Evolutionary conservation across 2,888 invertebrate species (phyloP), one percentile per base, ranked within the genome.

Genomic region (Hedychridium roseum): DNA sequence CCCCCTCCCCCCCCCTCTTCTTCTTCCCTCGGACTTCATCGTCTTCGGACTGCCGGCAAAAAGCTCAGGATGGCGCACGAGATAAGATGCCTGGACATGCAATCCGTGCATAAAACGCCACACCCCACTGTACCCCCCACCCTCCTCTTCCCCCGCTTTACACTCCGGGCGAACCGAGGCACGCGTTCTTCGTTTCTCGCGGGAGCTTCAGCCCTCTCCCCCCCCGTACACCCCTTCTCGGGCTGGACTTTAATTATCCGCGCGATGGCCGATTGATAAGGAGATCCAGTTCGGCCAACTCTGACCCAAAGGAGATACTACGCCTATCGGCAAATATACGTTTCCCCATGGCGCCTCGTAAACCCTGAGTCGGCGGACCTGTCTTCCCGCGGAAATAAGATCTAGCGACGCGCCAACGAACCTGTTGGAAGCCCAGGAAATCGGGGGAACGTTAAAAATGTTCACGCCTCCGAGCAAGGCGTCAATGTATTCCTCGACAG

Each of bases 41-140:
- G 39, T 32, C 45, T 28, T 28, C 18, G 37, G 47, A 56, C 54
- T 58, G 50, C 54, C 51, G 58, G 61, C 50, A 68, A 69, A 69
- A 71, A 64, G 58, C 61, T 57, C 56, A 53, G 66, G 68, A 70
- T 69, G 61, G 65, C 63, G 67, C 61, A 58, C 58, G 57, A 68
- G 70, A 71, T 71, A 71, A 70, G 67, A 64, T 60, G 64, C 54
- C 52, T 50, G 65, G 64, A 68, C 71, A 71, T 71, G 71, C 71
- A 57, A 71, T 66, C 62, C 68, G 57, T 66, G 66, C 65, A 66
- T 66, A 68, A 70, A 71, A 63, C 54, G 50, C 49, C 52, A 46
- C 50, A 47, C 40, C n/a, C n/a, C n/a, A n/a, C n/a, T n/a, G n/a
- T n/a, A n/a, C n/a, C n/a, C n/a, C n/a, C n/a, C n/a, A n/a, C n/a